Conservation (phyloP, 2,797 vertebrate genomes). For the Chaetophractus vellerosus region DNA sequence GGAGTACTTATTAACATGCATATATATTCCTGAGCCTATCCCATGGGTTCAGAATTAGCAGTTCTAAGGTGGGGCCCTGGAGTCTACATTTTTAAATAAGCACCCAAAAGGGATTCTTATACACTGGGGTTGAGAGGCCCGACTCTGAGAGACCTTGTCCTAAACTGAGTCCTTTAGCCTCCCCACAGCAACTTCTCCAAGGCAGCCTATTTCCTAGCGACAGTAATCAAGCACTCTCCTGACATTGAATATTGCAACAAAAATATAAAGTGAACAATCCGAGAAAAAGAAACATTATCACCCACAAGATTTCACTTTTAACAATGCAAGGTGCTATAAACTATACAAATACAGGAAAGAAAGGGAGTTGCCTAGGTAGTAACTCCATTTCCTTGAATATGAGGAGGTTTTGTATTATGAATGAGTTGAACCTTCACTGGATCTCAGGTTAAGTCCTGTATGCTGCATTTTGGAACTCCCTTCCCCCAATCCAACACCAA, state of each 20-base stretch:
- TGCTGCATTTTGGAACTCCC: background rate
- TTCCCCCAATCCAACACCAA: background rate
- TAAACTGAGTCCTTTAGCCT: background rate
- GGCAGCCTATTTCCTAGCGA: background rate
- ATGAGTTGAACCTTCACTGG: conserved; percentile 43
- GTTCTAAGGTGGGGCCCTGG: background rate
- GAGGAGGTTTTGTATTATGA: conserved; percentile 61
- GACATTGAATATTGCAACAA: background rate
- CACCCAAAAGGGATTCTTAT: background rate
- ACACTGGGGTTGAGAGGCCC: background rate
- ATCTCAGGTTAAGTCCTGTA: background rate
- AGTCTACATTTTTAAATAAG: conserved; percentile 59
- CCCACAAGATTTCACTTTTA: conserved; percentile 63
- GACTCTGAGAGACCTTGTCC: background rate
- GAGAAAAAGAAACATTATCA: conserved; percentile 67
- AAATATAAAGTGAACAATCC: conserved; percentile 46
- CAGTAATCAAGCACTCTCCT: background rate
- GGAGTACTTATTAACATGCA: background rate
- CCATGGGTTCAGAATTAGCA: conserved; percentile 26
- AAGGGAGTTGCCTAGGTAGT: conserved; percentile 58
- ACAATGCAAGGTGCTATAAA: conserved; percentile 66
- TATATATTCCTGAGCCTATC: conserved; percentile 19
- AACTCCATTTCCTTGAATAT: conserved; percentile 65
- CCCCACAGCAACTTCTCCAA: background rate
- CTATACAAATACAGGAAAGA: conserved; percentile 80